phyloP scores from a whole-genome alignment of 2,888 invertebrate species.

The Cylindroiulus punctatus region DNA sequence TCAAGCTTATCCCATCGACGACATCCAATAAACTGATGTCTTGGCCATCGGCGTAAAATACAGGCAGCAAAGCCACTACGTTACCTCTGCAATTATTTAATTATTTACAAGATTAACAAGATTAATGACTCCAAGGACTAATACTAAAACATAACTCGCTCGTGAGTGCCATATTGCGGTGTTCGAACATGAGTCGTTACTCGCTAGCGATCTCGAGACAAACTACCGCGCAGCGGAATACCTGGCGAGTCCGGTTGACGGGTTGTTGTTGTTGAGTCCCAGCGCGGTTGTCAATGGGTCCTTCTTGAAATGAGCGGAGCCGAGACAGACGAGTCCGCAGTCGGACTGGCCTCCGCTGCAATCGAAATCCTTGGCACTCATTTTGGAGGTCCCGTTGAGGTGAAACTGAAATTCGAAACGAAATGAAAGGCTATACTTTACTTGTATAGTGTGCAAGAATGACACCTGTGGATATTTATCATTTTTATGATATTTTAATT shows the following conservation, averaged over 20 bases:
- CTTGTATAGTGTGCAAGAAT: too few relatives aligned
- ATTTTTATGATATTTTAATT: too few relatives aligned
- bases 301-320: slow-evolving; percentile 32
- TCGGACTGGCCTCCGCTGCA: neutral
- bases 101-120: too few relatives aligned
- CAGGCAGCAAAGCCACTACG: neutral
- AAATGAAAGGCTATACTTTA: too few relatives aligned
- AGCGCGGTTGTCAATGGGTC: slow-evolving; percentile 11
- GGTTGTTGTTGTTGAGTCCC: neutral
- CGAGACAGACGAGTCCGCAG: slow-evolving; percentile 41
- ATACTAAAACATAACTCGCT: too few relatives aligned
- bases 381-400: neutral
- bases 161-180: too few relatives aligned
- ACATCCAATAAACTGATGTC: neutral
- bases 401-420: neutral
- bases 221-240: neutral
- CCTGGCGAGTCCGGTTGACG: neutral
- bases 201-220: too few relatives aligned
- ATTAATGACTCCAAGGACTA: too few relatives aligned
- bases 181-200: too few relatives aligned
- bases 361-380: neutral
- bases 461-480: too few relatives aligned
- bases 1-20: neutral
- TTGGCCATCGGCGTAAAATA: neutral
- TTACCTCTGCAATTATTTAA: slow-evolving; percentile 11